Evolutionary conservation across 2,113 vertebrate genomes (phyloP).

Genomic region (Polypterus senegalus): DNA sequence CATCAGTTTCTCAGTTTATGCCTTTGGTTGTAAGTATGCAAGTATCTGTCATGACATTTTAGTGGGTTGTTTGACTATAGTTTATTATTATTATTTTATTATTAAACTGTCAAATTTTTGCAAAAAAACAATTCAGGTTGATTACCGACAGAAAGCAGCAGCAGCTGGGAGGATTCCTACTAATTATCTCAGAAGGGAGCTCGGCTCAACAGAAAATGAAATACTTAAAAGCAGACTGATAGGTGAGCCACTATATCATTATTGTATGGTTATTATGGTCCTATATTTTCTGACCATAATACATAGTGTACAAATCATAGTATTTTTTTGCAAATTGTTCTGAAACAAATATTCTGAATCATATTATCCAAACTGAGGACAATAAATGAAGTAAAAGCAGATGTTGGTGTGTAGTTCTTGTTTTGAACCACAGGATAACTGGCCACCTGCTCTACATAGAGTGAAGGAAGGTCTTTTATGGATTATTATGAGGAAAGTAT

Average conservation of each 20-base stretch:
- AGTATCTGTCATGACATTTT: background rate
- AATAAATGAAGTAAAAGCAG: too few relatives aligned
- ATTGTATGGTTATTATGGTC: background rate
- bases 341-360: too few relatives aligned
- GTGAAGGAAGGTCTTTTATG: too few relatives aligned
- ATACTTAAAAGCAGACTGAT: conserved; percentile 93
- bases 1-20: conserved; percentile 80
- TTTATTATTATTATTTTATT: background rate
- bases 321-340: too few relatives aligned
- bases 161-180: conserved; percentile 94
- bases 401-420: too few relatives aligned
- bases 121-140: conserved; percentile 59
- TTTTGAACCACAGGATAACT: too few relatives aligned
- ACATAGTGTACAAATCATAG: too few relatives aligned
- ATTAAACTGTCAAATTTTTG: background rate
- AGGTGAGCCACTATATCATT: conserved; percentile 43
- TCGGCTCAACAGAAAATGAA: conserved; percentile 78
- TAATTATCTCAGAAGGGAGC: conserved; percentile 84
- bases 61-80: background rate
- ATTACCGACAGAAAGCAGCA: conserved; percentile 92
- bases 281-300: background rate
- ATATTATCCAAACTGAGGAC: too few relatives aligned
- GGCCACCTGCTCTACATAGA: too few relatives aligned
- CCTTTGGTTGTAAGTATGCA: conserved; percentile 76
- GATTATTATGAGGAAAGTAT: too few relatives aligned